These are phyloP conservation scores for Drepana arcuata DNA, from an alignment of 1,140 invertebrate species.

Conservation along the genomic window DNA sequence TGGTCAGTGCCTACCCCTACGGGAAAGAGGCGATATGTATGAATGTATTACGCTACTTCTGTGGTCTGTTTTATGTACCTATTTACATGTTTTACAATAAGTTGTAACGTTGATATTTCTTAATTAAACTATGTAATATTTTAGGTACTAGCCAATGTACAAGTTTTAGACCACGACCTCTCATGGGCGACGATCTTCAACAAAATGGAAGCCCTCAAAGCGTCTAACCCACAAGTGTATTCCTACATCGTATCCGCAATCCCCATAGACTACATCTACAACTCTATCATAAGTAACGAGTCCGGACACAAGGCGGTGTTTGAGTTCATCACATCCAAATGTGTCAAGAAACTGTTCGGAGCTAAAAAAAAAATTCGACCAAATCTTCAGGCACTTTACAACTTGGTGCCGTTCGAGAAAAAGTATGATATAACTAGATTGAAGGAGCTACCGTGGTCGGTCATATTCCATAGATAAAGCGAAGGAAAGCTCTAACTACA, in stretches of 20 bases:
- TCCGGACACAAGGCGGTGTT: conserved; percentile 8
- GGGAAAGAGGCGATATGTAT: too few species aligned
- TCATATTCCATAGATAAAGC: conserved; percentile 47
- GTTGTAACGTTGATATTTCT: too few species aligned
- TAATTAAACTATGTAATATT: too few species aligned
- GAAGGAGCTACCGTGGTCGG: conserved; percentile 57
- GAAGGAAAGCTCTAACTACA: too few species aligned
- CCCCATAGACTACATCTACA: conserved; percentile 54
- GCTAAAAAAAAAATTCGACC: conserved; percentile 21
- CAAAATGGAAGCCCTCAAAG: conserved; percentile 41
- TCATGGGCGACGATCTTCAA: conserved; percentile 35
- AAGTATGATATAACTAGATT: conserved; percentile 40
- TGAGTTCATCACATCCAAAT: conserved; percentile 14
- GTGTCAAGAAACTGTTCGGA: conserved; percentile 15
- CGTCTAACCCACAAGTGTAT: conserved; percentile 30
- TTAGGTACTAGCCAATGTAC: conserved; percentile 52
- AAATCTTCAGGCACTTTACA: conserved; percentile 7
- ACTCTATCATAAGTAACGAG: conserved; percentile 31
- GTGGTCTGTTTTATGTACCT: too few species aligned
- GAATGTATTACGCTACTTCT: too few species aligned
- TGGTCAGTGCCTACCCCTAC: too few species aligned
- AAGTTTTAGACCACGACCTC: conserved; percentile 36
- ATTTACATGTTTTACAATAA: too few species aligned
- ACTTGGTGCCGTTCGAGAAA: conserved; percentile 27
- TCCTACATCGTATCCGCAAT: conserved; percentile 44